These are phyloP conservation scores for Pyrgus malvae DNA, from an alignment of 2,888 invertebrate species.

Conservation along the genomic window DNA sequence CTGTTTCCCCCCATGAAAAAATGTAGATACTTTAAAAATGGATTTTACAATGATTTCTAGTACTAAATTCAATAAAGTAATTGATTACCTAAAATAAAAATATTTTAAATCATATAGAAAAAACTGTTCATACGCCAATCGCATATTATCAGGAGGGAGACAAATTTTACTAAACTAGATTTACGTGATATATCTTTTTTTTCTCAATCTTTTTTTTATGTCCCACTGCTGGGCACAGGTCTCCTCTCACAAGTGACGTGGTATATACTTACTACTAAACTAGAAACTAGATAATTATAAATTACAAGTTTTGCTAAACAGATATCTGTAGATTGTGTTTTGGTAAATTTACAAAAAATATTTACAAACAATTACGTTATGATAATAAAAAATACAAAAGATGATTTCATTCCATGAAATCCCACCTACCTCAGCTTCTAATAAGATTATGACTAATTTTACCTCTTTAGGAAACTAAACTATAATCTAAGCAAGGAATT, in stretches of 20 bases:
- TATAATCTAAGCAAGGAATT: constrained; percentile 17
- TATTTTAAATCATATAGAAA: background rate
- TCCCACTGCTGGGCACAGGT: too few relatives aligned
- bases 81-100: background rate
- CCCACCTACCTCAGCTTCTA: constrained; percentile 1
- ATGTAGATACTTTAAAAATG: background rate
- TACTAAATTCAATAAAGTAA: too few relatives aligned
- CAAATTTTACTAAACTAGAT: background rate
- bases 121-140: background rate
- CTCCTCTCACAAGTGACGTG: too few relatives aligned
- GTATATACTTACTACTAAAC: background rate
- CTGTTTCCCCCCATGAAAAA: background rate
- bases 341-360: too few relatives aligned
- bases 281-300: constrained; percentile 5
- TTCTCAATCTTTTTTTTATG: too few relatives aligned
- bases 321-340: too few relatives aligned
- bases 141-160: constrained; percentile 6
- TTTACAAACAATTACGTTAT: background rate
- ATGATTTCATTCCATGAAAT: background rate
- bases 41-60: background rate
- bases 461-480: constrained; percentile 4
- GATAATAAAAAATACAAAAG: background rate
- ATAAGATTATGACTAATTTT: constrained; percentile 7
- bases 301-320: background rate
- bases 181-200: background rate